Conservation (phyloP, 2,888 invertebrate genomes). For the Apocheima hispidaria region DNA sequence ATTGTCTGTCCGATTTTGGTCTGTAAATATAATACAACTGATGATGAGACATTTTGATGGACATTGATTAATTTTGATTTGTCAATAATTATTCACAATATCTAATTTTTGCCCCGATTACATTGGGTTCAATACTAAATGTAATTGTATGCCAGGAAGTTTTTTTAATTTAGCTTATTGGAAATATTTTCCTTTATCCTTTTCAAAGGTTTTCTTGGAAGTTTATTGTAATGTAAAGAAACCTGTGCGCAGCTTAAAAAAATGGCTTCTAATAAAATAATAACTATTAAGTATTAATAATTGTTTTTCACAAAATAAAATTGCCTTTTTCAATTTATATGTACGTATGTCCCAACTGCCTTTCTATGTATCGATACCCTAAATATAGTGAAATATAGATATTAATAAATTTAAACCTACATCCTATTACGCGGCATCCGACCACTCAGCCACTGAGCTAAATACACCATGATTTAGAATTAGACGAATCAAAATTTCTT, state of each 20-base stretch:
- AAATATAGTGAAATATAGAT: too few species aligned
- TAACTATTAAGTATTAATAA: neutral
- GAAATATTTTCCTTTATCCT: too few species aligned
- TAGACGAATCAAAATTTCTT: too few species aligned
- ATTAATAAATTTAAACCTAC: too few species aligned
- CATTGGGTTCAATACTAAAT: slow-evolving; percentile 13
- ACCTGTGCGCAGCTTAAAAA: neutral
- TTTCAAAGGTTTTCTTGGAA: slow-evolving; percentile 6
- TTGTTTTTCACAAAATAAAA: neutral
- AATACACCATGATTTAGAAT: too few species aligned
- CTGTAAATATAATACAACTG: too few species aligned
- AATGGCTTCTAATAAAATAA: neutral
- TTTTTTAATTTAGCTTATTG: slow-evolving; percentile 20
- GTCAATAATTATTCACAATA: neutral
- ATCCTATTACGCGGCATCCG: too few species aligned
- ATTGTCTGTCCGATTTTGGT: too few species aligned
- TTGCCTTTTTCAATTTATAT: neutral
- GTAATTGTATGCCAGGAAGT: slow-evolving; percentile 14
- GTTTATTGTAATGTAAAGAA: slow-evolving; percentile 5
- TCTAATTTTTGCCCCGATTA: slow-evolving; percentile 15
- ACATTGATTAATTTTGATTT: neutral
- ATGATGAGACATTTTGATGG: neutral
- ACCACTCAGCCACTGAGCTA: too few species aligned
- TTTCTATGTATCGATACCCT: too few species aligned
- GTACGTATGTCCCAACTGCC: too few species aligned